A percentile compares a stretch with the other conserved stretches of the same genome.
Evolutionary conservation across 2,888 invertebrate genomes (phyloP).

Genomic region (Ethmia dodecea): DNA sequence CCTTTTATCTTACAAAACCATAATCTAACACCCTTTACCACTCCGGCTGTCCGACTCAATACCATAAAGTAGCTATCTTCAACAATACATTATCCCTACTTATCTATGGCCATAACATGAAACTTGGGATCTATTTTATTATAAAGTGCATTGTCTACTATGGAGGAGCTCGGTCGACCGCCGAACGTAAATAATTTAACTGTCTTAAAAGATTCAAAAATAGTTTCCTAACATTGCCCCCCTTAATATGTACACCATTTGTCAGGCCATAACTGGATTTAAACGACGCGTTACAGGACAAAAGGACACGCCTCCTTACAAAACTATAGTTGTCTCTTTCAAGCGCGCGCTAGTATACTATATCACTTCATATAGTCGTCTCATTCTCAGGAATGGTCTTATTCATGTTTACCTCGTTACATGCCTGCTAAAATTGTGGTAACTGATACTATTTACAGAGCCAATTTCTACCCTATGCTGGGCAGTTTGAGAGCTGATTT

Average conservation of each 20-base stretch:
- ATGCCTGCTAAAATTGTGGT: slow-evolving; percentile 45
- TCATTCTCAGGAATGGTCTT: slow-evolving; percentile 47
- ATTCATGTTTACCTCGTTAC: slow-evolving; percentile 54
- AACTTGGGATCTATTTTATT: slow-evolving; percentile 72
- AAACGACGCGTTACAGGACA: slow-evolving; percentile 64
- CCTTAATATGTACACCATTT: slow-evolving; percentile 77
- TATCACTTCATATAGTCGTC: slow-evolving; percentile 27
- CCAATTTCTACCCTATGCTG: slow-evolving; percentile 20
- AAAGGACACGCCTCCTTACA: slow-evolving; percentile 53
- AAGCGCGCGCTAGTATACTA: slow-evolving; percentile 14
- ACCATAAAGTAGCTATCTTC: slow-evolving; percentile 70
- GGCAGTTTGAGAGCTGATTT: slow-evolving; percentile 16
- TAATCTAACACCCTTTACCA: slow-evolving; percentile 69
- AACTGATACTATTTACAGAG: slow-evolving; percentile 25
- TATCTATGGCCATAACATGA: slow-evolving; percentile 71
- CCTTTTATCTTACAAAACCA: slow-evolving; percentile 50
- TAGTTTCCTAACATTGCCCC: slow-evolving; percentile 77
- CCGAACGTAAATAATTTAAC: slow-evolving; percentile 75
- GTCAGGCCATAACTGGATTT: slow-evolving; percentile 77
- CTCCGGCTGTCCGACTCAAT: slow-evolving; percentile 63
- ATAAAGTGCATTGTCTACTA: slow-evolving; percentile 75
- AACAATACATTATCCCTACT: slow-evolving; percentile 69
- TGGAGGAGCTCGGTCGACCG: slow-evolving; percentile 63
- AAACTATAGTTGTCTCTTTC: slow-evolving; percentile 39
- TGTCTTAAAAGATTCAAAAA: slow-evolving; percentile 79